Percentiles rank a stretch among this genome's conserved stretches.
Conservation (phyloP, 2,888 invertebrate species). For the Augiades crinisus region DNA sequence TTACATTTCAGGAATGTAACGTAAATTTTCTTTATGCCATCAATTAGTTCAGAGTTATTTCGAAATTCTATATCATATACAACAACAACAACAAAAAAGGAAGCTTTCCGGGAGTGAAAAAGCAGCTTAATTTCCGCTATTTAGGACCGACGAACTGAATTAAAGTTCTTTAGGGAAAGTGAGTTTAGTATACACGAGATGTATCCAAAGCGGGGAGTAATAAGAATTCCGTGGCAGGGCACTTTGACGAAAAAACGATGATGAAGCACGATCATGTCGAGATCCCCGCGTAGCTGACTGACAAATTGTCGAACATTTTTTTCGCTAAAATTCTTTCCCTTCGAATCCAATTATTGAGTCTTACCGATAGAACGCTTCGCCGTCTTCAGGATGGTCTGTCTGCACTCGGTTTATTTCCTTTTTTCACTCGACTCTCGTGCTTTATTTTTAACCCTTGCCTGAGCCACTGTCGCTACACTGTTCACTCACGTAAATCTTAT, state of each 20-base stretch:
- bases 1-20: too few species aligned
- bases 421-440: slow-evolving; percentile 42
- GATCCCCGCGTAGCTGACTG: slow-evolving; percentile 62
- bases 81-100: slow-evolving; percentile 62
- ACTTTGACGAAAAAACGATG: slow-evolving; percentile 70
- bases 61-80: too few species aligned
- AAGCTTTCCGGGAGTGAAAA: slow-evolving; percentile 64
- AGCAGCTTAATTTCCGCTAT: slow-evolving; percentile 64
- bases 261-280: slow-evolving; percentile 71
- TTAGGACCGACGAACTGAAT: slow-evolving; percentile 61
- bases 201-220: slow-evolving; percentile 60
- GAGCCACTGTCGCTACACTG: slow-evolving; percentile 29
- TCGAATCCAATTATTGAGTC: slow-evolving; percentile 68
- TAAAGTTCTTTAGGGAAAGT: slow-evolving; percentile 68
- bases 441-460: slow-evolving; percentile 41
- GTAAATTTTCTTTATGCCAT: too few species aligned
- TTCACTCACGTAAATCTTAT: slow-evolving; percentile 40
- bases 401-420: slow-evolving; percentile 47
- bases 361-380: slow-evolving; percentile 48
- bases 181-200: slow-evolving; percentile 60
- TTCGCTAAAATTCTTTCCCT: slow-evolving; percentile 66
- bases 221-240: slow-evolving; percentile 62
- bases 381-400: slow-evolving; percentile 45
- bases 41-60: too few species aligned
- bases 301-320: slow-evolving; percentile 72